Base-by-base conservation (phyloP, 2,113 vertebrate genomes). In the Tetrao urogallus region DNA sequence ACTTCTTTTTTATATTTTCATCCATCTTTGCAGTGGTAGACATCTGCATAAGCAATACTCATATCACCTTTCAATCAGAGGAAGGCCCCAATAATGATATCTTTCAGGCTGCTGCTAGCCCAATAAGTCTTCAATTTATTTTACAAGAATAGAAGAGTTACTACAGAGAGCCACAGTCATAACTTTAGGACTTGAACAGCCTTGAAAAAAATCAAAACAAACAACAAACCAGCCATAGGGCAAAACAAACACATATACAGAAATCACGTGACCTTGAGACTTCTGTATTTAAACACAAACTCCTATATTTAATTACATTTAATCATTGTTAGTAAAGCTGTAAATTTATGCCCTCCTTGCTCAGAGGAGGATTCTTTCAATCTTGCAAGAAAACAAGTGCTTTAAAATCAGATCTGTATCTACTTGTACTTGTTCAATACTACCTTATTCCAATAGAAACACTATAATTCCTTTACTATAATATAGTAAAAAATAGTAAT, bases 401-500 rank as follows among this genome's bases (percentile, higher is more conserved):
- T 86, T 93, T 17, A 64, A 14, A 45, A 48, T 8, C 57, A 64
- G 21, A 38, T 32, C 8, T 17, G 63, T 47, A 60, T 20, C 19
- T 48, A 27, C 1, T 2, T 48, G 22, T 5, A 20, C 9, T n/a
- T 38, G 15, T 20, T 30, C 8, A 67, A 1, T n/a, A 36, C 28
- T 54, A 40, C 40, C 61, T 69, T 63, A 48, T 73, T 43, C 18
- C 57, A 82, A 3, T 2, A 0, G 4, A 43, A 75, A 67, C 54
- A 7, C 4, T 13, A 25, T 42, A 38, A 42, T 52, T 75, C 6
- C 42, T n/a, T n/a, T n/a, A n/a, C n/a, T n/a, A n/a, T n/a, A n/a
- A n/a, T n/a, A 52, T 3, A 45, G 9, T 1, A 30, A 32, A 52
- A 50, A 27, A 27, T 2, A 3, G 1, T 1, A 13, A 52, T 18